These are phyloP conservation scores for Mesocentrotus franciscanus DNA, from an alignment of 53 echinoderm and acorn worm genomes.

Conservation along the genomic window DNA sequence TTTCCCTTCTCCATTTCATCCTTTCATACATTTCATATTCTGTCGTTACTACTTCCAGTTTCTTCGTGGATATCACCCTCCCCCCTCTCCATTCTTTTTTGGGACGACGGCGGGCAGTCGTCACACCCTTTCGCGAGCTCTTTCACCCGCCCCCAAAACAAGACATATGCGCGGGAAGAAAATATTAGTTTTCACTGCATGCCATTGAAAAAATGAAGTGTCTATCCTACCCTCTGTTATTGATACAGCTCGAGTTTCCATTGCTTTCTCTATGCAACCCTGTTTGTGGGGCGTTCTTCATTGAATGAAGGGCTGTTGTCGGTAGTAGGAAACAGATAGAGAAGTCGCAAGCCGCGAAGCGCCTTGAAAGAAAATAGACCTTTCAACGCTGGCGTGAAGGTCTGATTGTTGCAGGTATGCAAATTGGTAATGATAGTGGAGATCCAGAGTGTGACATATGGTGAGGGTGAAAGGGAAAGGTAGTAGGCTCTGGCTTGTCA, in stretches of 20 bases:
- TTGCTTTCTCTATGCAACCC: constrained; percentile 46
- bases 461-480: not conserved
- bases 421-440: constrained; percentile 54
- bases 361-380: constrained; percentile 19
- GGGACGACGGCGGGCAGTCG: not conserved
- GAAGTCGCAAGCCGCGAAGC: constrained; percentile 4
- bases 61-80: not conserved
- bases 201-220: constrained; percentile 58
- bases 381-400: not conserved
- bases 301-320: not conserved
- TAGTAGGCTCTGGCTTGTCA: not conserved
- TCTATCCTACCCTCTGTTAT: constrained; percentile 45
- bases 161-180: constrained; percentile 47
- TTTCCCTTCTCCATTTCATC: not conserved
- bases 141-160: constrained; percentile 26
- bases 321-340: constrained; percentile 8
- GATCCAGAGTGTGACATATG: constrained; percentile 54
- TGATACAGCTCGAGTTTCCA: constrained; percentile 50
- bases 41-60: not conserved
- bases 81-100: not conserved
- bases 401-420: constrained; percentile 29
- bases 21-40: not conserved
- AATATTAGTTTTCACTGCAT: constrained; percentile 67
- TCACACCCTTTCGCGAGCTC: constrained; percentile 29
- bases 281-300: constrained; percentile 34